Evolutionary conservation across 2,113 vertebrate genomes (phyloP), one percentile per base, ranked within the genome.

Genomic region (Tiliqua scincoides): DNA sequence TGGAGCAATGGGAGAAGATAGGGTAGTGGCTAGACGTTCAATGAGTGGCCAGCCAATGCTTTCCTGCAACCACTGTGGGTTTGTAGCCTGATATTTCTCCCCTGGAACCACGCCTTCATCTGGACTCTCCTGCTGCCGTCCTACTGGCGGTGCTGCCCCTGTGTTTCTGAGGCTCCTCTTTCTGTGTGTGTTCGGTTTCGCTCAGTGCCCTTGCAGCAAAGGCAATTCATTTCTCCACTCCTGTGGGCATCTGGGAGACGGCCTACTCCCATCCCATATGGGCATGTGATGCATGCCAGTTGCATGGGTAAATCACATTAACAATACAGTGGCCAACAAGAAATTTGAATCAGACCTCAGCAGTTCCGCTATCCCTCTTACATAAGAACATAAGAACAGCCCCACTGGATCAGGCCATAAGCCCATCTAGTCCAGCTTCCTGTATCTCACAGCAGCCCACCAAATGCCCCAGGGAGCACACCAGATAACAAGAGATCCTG

Each of bases 261-360:
- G n/a, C 52, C n/a, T n/a, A 62, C 27, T 87, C 71, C 79, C 79
- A 82, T 61, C 75, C 32, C 82, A 79, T 67, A 83, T 65, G 83
- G 83, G 12, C 0, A 12, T 77, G 63, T 27, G 12, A 85, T 6
- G 10, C 75, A 14, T 54, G 35, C 20, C 32, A 20, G 12, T 1
- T 6, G 40, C 40, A 72, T 12, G 73, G 63, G 25, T 85, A 65
- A 78, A 73, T 80, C 0, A 2, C 65, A 40, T 14, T 75, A 82
- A 54, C 12, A 3, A 87, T 18, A 63, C 78, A 80, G 67, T 81
- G 35, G 70, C 70, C 70, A 57, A 61, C 25, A 23, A 72, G 10
- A 27, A 61, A 54, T 52, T 61, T 43, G 43, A 75, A 32, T 65
- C 12, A 25, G 21, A 23, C 6, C 67, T 76, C 72, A 18, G 21